A percentile compares a stretch with the other conserved stretches of the same genome.
These are phyloP conservation scores for Boloria selene DNA, from an alignment of 2,888 invertebrate species.

Conservation along the genomic window DNA sequence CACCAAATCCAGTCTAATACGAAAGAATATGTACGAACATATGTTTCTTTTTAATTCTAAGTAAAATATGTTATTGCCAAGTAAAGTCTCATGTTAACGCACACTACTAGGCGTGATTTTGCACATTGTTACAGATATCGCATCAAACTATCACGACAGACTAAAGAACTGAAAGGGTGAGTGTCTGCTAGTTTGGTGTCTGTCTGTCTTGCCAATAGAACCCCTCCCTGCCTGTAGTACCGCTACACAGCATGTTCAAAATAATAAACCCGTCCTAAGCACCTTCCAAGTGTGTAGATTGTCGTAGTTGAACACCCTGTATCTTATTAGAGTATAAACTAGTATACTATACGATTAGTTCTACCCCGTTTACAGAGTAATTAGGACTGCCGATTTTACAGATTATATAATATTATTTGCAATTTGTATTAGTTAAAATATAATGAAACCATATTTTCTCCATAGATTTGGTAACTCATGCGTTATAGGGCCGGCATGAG, in stretches of 20 bases:
- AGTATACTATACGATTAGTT: background rate
- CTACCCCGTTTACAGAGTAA: background rate
- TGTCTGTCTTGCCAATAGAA: conserved; percentile 30
- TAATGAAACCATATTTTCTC: too few species aligned
- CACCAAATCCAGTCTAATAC: background rate
- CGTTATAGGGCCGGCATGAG: too few species aligned
- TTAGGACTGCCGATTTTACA: too few species aligned
- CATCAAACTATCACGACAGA: conserved; percentile 64
- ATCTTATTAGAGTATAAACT: background rate
- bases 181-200: conserved; percentile 67
- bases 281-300: conserved; percentile 14
- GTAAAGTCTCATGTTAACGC: conserved; percentile 4
- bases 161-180: conserved; percentile 69
- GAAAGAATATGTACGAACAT: background rate
- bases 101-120: conserved; percentile 47
- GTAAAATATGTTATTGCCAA: conserved; percentile 21
- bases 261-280: background rate
- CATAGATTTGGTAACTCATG: too few species aligned
- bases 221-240: conserved; percentile 12
- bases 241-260: conserved; percentile 12
- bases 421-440: too few species aligned
- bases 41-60: background rate
- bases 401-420: too few species aligned
- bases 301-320: conserved; percentile 11
- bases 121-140: conserved; percentile 69